Evolutionary conservation across 2,888 invertebrate genomes (phyloP).

Genomic region (Agriopis marginaria): DNA sequence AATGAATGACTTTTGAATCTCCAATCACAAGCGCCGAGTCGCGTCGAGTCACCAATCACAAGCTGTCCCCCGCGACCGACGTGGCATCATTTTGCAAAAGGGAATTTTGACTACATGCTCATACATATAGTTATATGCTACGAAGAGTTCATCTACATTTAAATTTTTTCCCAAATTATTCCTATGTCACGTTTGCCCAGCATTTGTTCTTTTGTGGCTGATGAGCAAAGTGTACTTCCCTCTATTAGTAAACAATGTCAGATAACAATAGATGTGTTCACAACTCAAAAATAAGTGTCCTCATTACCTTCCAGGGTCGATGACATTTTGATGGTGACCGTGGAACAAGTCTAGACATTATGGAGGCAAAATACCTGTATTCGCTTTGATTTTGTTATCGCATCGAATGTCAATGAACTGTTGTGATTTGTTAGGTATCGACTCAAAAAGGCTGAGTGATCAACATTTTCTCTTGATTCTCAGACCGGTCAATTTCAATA

Average conservation of each 20-base stretch:
- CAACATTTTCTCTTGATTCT: too few species aligned
- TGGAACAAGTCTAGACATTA: slow-evolving; percentile 24
- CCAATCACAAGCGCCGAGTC: too few species aligned
- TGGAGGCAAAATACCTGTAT: slow-evolving; percentile 15
- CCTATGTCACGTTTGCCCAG: too few species aligned
- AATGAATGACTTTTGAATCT: too few species aligned
- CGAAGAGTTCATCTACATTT: too few species aligned
- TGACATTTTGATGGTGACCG: slow-evolving; percentile 17
- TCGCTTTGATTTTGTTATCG: slow-evolving; percentile 16
- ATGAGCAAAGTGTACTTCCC: neutral
- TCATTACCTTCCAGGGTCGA: slow-evolving; percentile 10
- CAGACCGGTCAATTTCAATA: too few species aligned
- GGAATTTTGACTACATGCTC: too few species aligned
- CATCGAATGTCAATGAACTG: slow-evolving; percentile 16
- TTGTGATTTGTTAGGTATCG: neutral
- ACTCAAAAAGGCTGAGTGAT: neutral
- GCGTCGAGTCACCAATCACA: too few species aligned
- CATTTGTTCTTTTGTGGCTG: neutral
- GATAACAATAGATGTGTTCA: slow-evolving; percentile 3
- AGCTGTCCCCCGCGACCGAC: too few species aligned
- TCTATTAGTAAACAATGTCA: slow-evolving; percentile 6
- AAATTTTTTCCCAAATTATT: too few species aligned
- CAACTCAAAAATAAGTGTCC: slow-evolving; percentile 11
- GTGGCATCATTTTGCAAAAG: too few species aligned
- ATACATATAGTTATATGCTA: too few species aligned